Evolutionary conservation across 2,113 vertebrate species (phyloP).

Genomic region (Sciurus niger): DNA sequence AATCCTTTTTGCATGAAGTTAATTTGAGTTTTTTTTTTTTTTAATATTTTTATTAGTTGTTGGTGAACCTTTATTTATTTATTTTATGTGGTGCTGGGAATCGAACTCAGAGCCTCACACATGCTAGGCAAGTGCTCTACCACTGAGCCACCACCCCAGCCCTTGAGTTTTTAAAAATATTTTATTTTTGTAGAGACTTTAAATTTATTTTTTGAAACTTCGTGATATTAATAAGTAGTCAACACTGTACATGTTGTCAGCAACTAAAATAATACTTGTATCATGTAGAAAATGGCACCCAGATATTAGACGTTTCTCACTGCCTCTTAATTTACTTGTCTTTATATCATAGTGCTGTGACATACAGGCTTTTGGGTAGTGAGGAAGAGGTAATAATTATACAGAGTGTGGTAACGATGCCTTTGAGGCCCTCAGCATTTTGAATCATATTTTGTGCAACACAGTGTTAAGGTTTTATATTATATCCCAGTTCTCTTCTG

Average conservation of each 20-base stretch:
- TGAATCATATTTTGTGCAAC: neutral
- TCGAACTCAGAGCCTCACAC: too few relatives aligned
- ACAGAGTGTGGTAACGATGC: neutral
- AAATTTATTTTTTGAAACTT: constrained; percentile 38
- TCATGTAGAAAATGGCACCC: neutral
- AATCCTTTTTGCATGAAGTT: constrained; percentile 3
- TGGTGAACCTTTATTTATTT: too few relatives aligned
- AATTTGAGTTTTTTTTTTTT: constrained; percentile 24
- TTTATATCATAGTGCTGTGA: constrained; percentile 25
- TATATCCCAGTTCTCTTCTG: constrained; percentile 18
- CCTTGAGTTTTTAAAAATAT: too few relatives aligned
- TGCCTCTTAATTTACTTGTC: constrained; percentile 28
- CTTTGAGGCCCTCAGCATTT: constrained; percentile 22
- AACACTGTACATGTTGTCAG: neutral
- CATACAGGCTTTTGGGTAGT: constrained; percentile 18
- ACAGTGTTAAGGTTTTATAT: neutral
- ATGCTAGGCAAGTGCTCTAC: too few relatives aligned
- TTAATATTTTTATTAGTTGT: too few relatives aligned
- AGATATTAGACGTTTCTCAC: neutral
- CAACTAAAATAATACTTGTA: neutral
- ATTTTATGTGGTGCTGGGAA: too few relatives aligned
- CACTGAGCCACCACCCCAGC: too few relatives aligned
- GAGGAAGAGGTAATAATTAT: neutral
- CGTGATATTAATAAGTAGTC: neutral
- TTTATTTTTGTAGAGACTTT: neutral